phyloP scores from a whole-genome alignment of 2,888 invertebrate genomes.

The Itoplectis maculator region DNA sequence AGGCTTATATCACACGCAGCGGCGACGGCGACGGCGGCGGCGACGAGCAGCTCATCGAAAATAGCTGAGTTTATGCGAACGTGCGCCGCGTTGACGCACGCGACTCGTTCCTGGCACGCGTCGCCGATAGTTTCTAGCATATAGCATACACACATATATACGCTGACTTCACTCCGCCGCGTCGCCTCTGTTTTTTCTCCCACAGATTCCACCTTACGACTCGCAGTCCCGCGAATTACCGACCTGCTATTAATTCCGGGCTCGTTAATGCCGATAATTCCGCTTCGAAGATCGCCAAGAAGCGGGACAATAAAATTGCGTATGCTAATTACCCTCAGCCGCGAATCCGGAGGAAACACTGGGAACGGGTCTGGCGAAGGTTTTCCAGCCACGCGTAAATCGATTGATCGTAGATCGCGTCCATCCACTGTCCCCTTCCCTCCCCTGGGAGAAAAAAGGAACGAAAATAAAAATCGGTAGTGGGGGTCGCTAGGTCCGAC shows the following conservation, averaged over 20 bases:
- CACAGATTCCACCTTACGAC: conserved; percentile 65
- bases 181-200: conserved; percentile 62
- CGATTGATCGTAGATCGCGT: conserved; percentile 26
- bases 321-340: neutral
- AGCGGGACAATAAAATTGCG: neutral
- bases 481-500: neutral
- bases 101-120: conserved; percentile 80
- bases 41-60: conserved; percentile 75
- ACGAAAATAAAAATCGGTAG: neutral
- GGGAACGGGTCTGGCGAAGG: neutral
- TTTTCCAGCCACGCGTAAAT: neutral
- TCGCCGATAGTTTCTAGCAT: conserved; percentile 68
- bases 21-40: too few relatives aligned
- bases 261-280: conserved; percentile 16
- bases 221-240: conserved; percentile 22
- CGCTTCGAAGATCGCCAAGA: neutral
- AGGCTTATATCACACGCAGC: conserved; percentile 70
- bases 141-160: conserved; percentile 38
- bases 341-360: neutral
- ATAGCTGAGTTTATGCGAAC: conserved; percentile 75
- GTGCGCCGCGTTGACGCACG: conserved; percentile 79
- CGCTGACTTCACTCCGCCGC: conserved; percentile 67
- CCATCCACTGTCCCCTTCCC: neutral
- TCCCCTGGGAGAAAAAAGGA: neutral
- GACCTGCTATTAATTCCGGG: conserved; percentile 24